These are phyloP conservation scores for Anodontia alba DNA, from an alignment of 2,888 invertebrate genomes.

Conservation along the genomic window DNA sequence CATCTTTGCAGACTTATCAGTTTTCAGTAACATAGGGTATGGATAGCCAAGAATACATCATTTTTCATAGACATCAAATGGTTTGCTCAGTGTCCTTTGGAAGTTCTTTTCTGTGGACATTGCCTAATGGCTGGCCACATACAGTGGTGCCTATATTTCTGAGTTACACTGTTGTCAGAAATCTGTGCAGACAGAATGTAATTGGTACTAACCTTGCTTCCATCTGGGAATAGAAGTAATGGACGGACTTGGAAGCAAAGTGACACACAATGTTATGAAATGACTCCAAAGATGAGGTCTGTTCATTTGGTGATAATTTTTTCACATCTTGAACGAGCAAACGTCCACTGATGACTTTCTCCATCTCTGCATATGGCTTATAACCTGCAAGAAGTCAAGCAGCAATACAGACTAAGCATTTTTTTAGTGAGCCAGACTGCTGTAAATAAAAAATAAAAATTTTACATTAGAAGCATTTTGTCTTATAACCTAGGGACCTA, in stretches of 20 bases:
- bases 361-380: conserved; percentile 29
- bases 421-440: no score
- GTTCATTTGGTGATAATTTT: conserved; percentile 52
- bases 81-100: neutral
- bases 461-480: neutral
- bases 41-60: neutral
- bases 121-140: neutral
- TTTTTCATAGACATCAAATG: neutral
- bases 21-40: neutral
- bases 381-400: conserved; percentile 17
- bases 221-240: conserved; percentile 43
- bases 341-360: neutral
- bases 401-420: neutral
- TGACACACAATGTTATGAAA: conserved; percentile 50
- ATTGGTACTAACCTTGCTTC: conserved; percentile 32
- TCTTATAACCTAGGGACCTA: no score
- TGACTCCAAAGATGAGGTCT: conserved; percentile 52
- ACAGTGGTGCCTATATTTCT: neutral
- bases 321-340: conserved; percentile 36
- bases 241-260: conserved; percentile 49
- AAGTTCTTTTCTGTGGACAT: neutral
- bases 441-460: neutral
- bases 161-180: neutral
- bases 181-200: neutral
- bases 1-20: neutral